Evolutionary conservation across 1,140 invertebrate genomes (phyloP).

Genomic region (Araneus ventricosus): DNA sequence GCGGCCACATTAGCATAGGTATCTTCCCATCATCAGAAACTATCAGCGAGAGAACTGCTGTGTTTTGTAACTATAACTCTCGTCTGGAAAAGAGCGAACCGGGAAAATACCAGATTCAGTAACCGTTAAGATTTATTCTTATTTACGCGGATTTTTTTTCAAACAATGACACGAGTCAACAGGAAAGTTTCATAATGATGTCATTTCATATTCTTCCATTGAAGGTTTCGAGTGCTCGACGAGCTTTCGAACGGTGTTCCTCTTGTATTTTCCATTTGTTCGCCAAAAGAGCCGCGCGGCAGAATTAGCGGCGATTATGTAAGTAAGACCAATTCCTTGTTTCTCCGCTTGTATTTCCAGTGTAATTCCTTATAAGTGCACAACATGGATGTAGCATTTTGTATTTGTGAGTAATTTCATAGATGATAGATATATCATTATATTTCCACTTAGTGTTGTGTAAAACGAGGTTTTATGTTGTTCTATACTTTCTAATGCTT

Average conservation of each 20-base stretch:
- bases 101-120: constrained; percentile 64
- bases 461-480: too few species aligned
- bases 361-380: not conserved
- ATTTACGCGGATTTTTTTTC: constrained; percentile 60
- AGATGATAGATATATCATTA: not conserved
- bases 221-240: constrained; percentile 35
- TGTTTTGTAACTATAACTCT: constrained; percentile 43
- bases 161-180: constrained; percentile 63
- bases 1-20: not conserved
- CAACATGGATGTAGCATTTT: not conserved
- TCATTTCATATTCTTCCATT: constrained; percentile 39
- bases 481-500: too few species aligned
- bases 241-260: constrained; percentile 30
- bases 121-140: constrained; percentile 66
- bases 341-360: not conserved
- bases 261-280: constrained; percentile 46
- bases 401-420: not conserved
- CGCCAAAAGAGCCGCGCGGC: not conserved
- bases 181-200: constrained; percentile 67
- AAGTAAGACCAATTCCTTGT: constrained; percentile 31
- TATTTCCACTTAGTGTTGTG: too few species aligned
- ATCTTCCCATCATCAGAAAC: not conserved
- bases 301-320: constrained; percentile 38
- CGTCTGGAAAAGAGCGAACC: constrained; percentile 1
- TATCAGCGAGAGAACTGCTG: not conserved